Evolutionary conservation across 35 echinoderm and acorn worm genomes (phyloP).

Genomic region (Holothuria glaberrima): DNA sequence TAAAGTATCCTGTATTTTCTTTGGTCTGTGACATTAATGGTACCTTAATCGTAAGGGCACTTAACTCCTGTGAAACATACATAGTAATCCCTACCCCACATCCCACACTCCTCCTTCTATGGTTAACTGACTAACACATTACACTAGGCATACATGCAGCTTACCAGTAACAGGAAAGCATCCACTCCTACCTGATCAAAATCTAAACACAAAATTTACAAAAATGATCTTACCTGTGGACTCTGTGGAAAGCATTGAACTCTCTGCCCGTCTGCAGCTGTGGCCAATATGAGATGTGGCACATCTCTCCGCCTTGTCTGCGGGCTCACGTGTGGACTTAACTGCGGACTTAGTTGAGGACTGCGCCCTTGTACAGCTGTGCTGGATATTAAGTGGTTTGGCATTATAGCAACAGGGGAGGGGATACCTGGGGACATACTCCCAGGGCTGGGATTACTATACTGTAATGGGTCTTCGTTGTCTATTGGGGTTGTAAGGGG

Average conservation of each 20-base stretch:
- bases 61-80: no score
- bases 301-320: conserved; percentile 64
- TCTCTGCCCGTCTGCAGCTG: conserved; percentile 6
- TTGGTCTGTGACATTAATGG: no score
- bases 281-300: conserved; percentile 43
- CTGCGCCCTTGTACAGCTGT: conserved; percentile 66
- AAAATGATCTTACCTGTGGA: conserved; percentile 13
- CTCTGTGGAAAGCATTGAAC: conserved; percentile 38
- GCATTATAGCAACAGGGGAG: conserved; percentile 39
- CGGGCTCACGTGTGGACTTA: conserved; percentile 91
- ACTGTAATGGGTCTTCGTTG: conserved; percentile 83
- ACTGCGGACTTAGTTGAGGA: conserved; percentile 81
- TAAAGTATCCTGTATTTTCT: no score
- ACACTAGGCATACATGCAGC: no score
- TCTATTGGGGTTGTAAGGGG: conserved; percentile 97
- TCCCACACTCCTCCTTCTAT: no score
- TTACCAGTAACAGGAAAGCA: no score
- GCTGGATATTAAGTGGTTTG: conserved; percentile 58
- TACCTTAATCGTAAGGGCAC: no score
- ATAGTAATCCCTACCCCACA: no score
- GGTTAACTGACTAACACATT: no score
- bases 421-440: conserved; percentile 67
- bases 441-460: conserved; percentile 75
- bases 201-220: neutral
- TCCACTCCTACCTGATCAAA: neutral